Percentiles rank a stretch among this genome's conserved stretches.
Conservation (phyloP, 2,888 invertebrate species). For the Sisyra nigra region DNA sequence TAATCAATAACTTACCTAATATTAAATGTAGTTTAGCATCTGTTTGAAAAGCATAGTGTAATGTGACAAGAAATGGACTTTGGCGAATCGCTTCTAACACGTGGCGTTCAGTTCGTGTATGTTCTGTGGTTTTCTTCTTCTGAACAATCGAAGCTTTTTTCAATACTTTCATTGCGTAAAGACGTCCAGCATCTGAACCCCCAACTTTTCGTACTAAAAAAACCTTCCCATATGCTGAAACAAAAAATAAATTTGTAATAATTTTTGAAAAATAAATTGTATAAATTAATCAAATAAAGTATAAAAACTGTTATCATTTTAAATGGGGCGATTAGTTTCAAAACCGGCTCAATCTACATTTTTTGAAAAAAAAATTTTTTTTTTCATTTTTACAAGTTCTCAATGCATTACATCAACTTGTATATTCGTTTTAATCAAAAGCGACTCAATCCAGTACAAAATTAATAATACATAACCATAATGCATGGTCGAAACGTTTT, state of each 20-base stretch:
- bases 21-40: constrained; percentile 93
- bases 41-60: constrained; percentile 97
- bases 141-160: constrained; percentile 91
- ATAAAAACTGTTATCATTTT: background rate
- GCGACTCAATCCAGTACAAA: too few species aligned
- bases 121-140: constrained; percentile 91
- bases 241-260: constrained; percentile 17
- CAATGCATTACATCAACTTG: too few species aligned
- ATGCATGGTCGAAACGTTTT: too few species aligned
- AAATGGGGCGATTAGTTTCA: too few species aligned
- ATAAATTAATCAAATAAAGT: background rate
- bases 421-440: too few species aligned
- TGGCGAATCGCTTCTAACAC: constrained; percentile 89
- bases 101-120: constrained; percentile 92
- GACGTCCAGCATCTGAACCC: constrained; percentile 69
- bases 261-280: background rate
- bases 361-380: too few species aligned
- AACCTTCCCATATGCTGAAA: constrained; percentile 86
- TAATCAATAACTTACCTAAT: constrained; percentile 52
- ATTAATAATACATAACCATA: too few species aligned
- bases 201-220: constrained; percentile 87
- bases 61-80: constrained; percentile 89
- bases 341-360: too few species aligned
- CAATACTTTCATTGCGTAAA: constrained; percentile 97
- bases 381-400: too few species aligned